Conservation (phyloP, 2,113 vertebrate genomes). For the Indicator maculatus region DNA sequence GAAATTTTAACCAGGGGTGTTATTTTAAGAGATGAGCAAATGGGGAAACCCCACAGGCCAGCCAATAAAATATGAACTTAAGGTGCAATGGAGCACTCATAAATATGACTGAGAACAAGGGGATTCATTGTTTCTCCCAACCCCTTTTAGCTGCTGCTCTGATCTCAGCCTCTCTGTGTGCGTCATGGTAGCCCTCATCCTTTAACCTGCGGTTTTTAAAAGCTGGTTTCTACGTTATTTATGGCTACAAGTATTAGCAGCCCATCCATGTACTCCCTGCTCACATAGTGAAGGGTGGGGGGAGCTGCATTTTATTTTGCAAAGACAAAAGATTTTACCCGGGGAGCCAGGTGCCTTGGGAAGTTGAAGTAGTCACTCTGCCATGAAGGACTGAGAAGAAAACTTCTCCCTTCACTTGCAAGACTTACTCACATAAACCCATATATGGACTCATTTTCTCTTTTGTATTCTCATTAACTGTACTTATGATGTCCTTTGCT, state of each 20-base stretch:
- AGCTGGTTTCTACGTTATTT: constrained; percentile 75
- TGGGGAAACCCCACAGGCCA: constrained; percentile 76
- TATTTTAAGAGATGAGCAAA: constrained; percentile 85
- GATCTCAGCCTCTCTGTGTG: constrained; percentile 78
- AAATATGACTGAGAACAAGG: constrained; percentile 81
- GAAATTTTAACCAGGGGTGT: constrained; percentile 74
- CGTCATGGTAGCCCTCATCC: constrained; percentile 76
- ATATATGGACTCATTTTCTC: neutral
- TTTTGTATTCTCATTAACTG: neutral
- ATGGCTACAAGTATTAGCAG: constrained; percentile 70
- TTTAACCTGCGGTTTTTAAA: constrained; percentile 77
- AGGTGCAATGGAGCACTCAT: constrained; percentile 79
- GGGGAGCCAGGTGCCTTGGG: neutral
- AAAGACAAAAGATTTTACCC: constrained; percentile 56
- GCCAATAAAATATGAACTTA: constrained; percentile 80
- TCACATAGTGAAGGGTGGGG: neutral
- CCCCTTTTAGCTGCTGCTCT: constrained; percentile 70
- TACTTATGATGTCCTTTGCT: neutral
- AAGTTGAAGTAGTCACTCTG: constrained; percentile 6
- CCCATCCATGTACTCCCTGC: constrained; percentile 39
- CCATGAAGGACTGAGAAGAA: neutral
- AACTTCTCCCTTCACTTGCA: constrained; percentile 30
- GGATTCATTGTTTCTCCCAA: constrained; percentile 74
- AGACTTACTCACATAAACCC: neutral
- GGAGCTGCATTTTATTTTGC: constrained; percentile 31